Percentiles rank a stretch among this genome's conserved stretches.
phyloP scores from a whole-genome alignment of 2,797 vertebrate species.

The Pelobates cultripes region DNA sequence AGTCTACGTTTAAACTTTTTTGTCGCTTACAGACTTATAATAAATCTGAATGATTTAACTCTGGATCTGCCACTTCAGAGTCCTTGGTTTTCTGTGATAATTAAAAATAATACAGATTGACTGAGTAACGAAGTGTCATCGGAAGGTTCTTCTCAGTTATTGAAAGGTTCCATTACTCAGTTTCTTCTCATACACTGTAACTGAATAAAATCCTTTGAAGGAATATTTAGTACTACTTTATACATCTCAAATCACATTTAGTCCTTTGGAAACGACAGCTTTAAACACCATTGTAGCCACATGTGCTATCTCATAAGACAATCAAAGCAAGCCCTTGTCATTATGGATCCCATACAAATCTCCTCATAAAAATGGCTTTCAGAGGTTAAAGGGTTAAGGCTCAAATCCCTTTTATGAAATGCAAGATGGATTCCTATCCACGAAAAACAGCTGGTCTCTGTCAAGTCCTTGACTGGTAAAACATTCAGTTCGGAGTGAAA shows the following conservation, averaged over 20 bases:
- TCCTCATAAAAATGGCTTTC: slow-evolving; percentile 46
- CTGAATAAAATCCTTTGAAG: slow-evolving; percentile 28
- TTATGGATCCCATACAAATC: slow-evolving; percentile 11
- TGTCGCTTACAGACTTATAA: background rate
- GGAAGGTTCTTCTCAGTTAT: background rate
- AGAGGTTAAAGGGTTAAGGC: slow-evolving; percentile 41
- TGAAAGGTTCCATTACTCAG: slow-evolving; percentile 38
- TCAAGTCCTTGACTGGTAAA: slow-evolving; percentile 12
- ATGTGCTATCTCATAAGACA: slow-evolving; percentile 31
- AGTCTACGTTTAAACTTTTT: background rate
- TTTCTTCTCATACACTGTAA: slow-evolving; percentile 21
- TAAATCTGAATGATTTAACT: background rate
- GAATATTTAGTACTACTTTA: slow-evolving; percentile 20
- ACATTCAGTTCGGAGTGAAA: background rate
- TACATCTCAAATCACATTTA: slow-evolving; percentile 21
- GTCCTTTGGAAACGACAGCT: slow-evolving; percentile 30
- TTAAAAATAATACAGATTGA: background rate
- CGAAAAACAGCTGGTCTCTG: slow-evolving; percentile 37
- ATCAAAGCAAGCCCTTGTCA: slow-evolving; percentile 45
- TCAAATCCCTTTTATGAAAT: slow-evolving; percentile 42
- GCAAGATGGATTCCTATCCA: slow-evolving; percentile 34
- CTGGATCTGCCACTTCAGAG: background rate
- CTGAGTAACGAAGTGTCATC: slow-evolving; percentile 9
- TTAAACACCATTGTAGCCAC: background rate
- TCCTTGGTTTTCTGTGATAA: background rate